Percentiles rank a stretch among this genome's conserved stretches.
These are phyloP conservation scores for Pipistrellus pipistrellus DNA, from an alignment of 2,797 vertebrate species.

Conservation along the genomic window DNA sequence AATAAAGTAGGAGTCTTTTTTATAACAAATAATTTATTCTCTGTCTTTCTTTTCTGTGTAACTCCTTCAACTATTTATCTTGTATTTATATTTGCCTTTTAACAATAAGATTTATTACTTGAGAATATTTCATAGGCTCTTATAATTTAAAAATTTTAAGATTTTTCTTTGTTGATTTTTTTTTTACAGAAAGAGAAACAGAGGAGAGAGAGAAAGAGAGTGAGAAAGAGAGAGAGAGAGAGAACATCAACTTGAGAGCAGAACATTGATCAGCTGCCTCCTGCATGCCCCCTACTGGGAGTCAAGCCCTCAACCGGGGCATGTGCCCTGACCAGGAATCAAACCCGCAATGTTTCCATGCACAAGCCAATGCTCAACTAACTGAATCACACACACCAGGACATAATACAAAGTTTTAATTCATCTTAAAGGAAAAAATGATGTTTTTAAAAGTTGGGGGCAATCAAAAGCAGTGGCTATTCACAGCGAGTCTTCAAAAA, in stretches of 20 bases:
- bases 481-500: not conserved
- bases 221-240: too few species aligned
- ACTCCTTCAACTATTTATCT: not conserved
- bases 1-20: constrained; percentile 8
- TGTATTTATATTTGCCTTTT: constrained; percentile 17
- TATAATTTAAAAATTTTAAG: not conserved
- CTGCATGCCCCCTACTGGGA: too few species aligned
- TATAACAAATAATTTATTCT: not conserved
- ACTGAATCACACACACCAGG: too few species aligned
- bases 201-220: too few species aligned
- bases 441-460: not conserved
- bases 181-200: too few species aligned
- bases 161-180: too few species aligned
- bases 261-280: too few species aligned
- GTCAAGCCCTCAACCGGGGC: too few species aligned
- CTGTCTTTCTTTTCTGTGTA: not conserved
- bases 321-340: too few species aligned
- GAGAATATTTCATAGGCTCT: not conserved
- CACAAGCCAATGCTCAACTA: too few species aligned
- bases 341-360: too few species aligned
- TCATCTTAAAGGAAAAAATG: not conserved
- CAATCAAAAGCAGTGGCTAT: not conserved
- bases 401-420: not conserved
- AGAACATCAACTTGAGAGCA: too few species aligned
- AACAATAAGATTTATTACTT: not conserved